Percentiles rank a stretch among this genome's conserved stretches.
Conservation (phyloP, 1,140 invertebrate species). For the Maconellicoccus hirsutus region DNA sequence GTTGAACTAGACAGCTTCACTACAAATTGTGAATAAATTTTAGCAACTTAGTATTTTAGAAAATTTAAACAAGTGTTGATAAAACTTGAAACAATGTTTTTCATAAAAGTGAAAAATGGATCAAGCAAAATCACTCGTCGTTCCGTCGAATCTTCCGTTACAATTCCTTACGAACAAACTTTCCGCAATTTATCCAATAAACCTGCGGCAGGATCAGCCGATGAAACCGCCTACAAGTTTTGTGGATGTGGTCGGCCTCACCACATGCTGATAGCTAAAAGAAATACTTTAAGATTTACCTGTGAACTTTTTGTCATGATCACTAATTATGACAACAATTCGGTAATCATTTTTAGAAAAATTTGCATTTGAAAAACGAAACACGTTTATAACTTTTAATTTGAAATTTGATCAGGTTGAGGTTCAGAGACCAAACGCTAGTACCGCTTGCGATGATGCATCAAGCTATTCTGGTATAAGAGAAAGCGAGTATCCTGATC, state of each 20-base stretch:
- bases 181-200: conserved; percentile 43
- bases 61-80: neutral
- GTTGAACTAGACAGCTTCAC: conserved; percentile 48
- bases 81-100: conserved; percentile 24
- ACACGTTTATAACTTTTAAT: too few species aligned
- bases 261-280: conserved; percentile 68
- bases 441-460: conserved; percentile 44
- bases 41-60: neutral
- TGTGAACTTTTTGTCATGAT: conserved; percentile 70
- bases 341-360: conserved; percentile 35
- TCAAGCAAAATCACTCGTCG: conserved; percentile 42
- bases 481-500: conserved; percentile 59
- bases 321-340: conserved; percentile 57
- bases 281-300: conserved; percentile 49
- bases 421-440: neutral
- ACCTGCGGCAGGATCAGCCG: conserved; percentile 32
- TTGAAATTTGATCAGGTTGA: neutral
- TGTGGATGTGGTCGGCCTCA: conserved; percentile 82
- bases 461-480: conserved; percentile 61
- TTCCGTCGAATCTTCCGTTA: conserved; percentile 48
- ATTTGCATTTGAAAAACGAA: neutral
- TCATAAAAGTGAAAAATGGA: conserved; percentile 43
- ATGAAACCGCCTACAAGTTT: conserved; percentile 45
- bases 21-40: neutral
- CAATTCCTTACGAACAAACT: conserved; percentile 49